Base-by-base conservation (phyloP, 2,888 invertebrate species). In the Osmoderma eremita region DNA sequence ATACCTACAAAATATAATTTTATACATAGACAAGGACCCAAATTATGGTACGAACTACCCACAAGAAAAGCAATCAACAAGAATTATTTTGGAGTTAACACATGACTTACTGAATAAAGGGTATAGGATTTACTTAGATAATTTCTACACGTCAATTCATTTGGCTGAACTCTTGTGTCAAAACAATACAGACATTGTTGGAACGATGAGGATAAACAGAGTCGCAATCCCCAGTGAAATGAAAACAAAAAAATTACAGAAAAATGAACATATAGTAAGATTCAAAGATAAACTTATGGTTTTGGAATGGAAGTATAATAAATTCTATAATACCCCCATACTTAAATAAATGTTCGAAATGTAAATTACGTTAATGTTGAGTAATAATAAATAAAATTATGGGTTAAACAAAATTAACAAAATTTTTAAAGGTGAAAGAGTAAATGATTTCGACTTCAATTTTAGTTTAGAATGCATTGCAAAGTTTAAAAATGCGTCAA, bases 151-250 rank as follows among this genome's bases (percentile, higher is more conserved):
- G 36, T 71, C 71, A 63, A 70, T 71, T 70, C 71, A 67, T 71
- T 71, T 70, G 70, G 71, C 70, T 63, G 63, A 71, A 70, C 50
- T 70, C 67, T 70, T 70, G 67, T 70, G 69, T 70, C 64, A 70
- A 68, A 71, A 71, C 64, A 71, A 71, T 42, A 68, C 69, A 50
- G 71, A 70, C 65, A 70, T 70, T 70, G 71, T 71, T 65, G 69
- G 69, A 49, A 71, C 71, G 62, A 70, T 70, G 71, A 70, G 69
- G 54, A 68, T 70, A 68, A 70, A 70, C 51, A 67, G 5, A 36
- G 36, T 36, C 36, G 36, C 5, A 36, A 36, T 36, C 36, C 36
- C 36, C 36, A 36, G 36, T 36, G 36, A 36, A 36, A 36, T 36
- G 10, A 36, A 36, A 36, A 36, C 36, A 5, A 36, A 36, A 36